phyloP scores from a whole-genome alignment of 37 sponge, comb jelly and placozoan genomes.

The Spongia lamella region DNA sequence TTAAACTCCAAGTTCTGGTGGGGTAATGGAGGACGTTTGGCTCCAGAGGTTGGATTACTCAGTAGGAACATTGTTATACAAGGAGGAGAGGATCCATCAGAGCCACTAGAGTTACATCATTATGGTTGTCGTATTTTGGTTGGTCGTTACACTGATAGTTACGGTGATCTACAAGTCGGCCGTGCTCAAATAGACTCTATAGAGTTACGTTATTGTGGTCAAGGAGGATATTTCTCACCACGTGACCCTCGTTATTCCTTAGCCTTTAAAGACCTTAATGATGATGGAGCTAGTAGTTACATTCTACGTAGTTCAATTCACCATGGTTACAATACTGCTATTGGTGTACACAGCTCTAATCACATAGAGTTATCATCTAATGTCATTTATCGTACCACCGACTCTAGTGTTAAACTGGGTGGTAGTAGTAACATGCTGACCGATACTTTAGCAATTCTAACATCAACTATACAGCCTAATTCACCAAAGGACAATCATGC shows the following conservation, averaged over 20 bases:
- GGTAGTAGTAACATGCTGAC: slow-evolving; percentile 37
- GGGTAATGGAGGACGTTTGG: slow-evolving; percentile 35
- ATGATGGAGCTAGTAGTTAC: slow-evolving; percentile 35
- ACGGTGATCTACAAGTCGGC: slow-evolving; percentile 21
- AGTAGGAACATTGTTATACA: slow-evolving; percentile 76
- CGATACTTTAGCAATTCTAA: slow-evolving; percentile 68
- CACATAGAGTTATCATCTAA: slow-evolving; percentile 51
- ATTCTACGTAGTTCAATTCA: slow-evolving; percentile 66
- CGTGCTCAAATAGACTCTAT: slow-evolving; percentile 50
- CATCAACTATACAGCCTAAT: slow-evolving; percentile 72
- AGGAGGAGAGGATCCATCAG: slow-evolving; percentile 59
- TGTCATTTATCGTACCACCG: slow-evolving; percentile 74
- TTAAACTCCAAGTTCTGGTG: slow-evolving; percentile 27
- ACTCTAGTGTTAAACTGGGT: slow-evolving; percentile 63
- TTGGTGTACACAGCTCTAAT: slow-evolving; percentile 73
- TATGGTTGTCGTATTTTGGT: slow-evolving; percentile 82
- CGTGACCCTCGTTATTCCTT: slow-evolving; percentile 82
- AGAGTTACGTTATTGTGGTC: slow-evolving; percentile 82
- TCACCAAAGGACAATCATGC: slow-evolving; percentile 77
- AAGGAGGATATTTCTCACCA: slow-evolving; percentile 74
- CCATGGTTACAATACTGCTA: slow-evolving; percentile 84
- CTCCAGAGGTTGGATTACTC: slow-evolving; percentile 83
- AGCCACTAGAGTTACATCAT: slow-evolving; percentile 60
- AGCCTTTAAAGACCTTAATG: slow-evolving; percentile 44
- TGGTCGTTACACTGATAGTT: slow-evolving; percentile 38